Evolutionary conservation across 2,113 vertebrate species (phyloP), one percentile per base, ranked within the genome.

Genomic region (Sander vitreus): DNA sequence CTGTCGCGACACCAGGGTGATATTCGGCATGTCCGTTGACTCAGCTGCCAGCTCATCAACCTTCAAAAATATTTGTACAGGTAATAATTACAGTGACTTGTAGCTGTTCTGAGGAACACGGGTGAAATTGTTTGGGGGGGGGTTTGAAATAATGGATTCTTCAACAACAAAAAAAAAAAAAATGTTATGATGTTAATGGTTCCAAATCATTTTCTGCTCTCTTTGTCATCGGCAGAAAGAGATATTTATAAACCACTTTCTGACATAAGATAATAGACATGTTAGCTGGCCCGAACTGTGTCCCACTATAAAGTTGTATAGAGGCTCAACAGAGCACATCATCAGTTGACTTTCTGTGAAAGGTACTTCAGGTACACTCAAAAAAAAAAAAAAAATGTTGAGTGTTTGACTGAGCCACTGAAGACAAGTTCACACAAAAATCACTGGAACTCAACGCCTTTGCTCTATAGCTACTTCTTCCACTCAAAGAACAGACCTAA

Each of bases 311-410:
- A 55, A 55, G 39, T 79, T 21, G 54, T 60, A 25, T 11, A 60
- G 36, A 81, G 25, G 39, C 25, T 73, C 66, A 59, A 85, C 19
- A 47, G 39, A 60, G 59, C 58, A 59, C 48, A 79, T 74, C 10
- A 25, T 19, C 45, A 21, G 33, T 27, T 23, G 45, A 71, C 33
- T 63, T 63, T 43, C 25, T 39, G 60, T 53, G 27, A 76, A 36
- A 50, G 51, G 51, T 21, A 25, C 47, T 65, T 60, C 0, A 23
- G 23, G 16, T 25, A 30, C 7, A 51, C 62, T 80, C 21, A 60
- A 60, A 73, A 50, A 39, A 73, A 50, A 73, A n/a, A 21, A 5
- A 19, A 0, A 45, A 55, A 69, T 10, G 60, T 55, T 60, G 9
- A 33, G 36, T 23, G 51, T 59, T 78, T 62, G 19, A 64, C 12